Percentiles rank a stretch among this genome's conserved stretches.
These are phyloP conservation scores for Podilymbus podiceps DNA, from an alignment of 2,113 vertebrate genomes.

Conservation along the genomic window DNA sequence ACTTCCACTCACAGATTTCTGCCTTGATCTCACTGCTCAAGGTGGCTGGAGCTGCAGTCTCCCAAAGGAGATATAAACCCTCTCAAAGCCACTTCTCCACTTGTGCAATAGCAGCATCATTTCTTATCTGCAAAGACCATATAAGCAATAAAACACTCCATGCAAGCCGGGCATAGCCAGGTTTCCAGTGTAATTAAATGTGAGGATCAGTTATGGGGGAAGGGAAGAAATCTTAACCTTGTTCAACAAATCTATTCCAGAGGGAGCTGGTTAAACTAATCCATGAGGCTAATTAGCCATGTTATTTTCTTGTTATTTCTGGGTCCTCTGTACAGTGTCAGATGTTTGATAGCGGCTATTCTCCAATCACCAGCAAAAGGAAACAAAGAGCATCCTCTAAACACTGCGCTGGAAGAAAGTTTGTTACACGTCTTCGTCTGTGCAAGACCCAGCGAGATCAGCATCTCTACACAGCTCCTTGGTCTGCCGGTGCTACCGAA, in stretches of 20 bases:
- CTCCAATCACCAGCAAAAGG: neutral
- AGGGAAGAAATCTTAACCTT: neutral
- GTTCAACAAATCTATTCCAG: neutral
- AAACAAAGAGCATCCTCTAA: neutral
- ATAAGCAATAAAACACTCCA: neutral
- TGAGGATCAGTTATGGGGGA: neutral
- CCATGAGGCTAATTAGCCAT: neutral
- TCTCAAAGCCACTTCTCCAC: neutral
- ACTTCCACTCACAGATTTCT: neutral
- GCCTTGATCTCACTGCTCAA: neutral
- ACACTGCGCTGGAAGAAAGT: rapidly evolving
- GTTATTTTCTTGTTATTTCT: conserved; percentile 38
- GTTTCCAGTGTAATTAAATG: conserved; percentile 41
- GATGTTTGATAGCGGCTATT: neutral
- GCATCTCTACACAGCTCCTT: neutral
- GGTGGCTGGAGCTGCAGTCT: neutral
- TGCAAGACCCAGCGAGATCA: neutral
- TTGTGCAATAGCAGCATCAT: neutral
- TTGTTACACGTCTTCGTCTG: rapidly evolving
- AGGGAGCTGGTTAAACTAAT: conserved; percentile 6
- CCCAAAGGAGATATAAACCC: neutral
- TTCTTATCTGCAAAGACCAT: neutral
- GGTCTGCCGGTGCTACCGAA: neutral
- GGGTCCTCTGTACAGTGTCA: neutral
- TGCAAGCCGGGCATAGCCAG: neutral